Conservation (phyloP, 1,140 invertebrate genomes). For the Druon quercuslanigerum region DNA sequence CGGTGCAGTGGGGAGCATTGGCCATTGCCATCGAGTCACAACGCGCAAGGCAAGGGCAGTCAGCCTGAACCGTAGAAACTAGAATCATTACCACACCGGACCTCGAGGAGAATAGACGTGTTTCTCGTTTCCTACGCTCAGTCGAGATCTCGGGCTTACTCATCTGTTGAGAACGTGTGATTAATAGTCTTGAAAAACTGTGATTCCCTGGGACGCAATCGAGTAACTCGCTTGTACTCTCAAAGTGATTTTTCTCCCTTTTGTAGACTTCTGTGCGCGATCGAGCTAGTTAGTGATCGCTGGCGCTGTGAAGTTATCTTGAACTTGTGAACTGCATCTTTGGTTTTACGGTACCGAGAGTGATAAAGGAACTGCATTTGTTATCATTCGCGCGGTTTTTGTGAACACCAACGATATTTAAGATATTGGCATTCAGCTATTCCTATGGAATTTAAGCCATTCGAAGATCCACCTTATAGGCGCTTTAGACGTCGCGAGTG, state of each 20-base stretch:
- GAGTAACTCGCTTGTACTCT: neutral
- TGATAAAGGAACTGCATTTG: neutral
- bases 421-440: conserved; percentile 39
- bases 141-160: conserved; percentile 68
- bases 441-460: conserved; percentile 72
- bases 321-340: too few species aligned
- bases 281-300: neutral
- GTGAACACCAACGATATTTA: conserved; percentile 36
- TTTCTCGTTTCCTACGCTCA: conserved; percentile 68
- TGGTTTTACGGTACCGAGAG: too few species aligned
- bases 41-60: conserved; percentile 36
- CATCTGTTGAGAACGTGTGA: conserved; percentile 36
- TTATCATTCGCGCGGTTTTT: conserved; percentile 9
- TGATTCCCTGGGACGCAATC: neutral
- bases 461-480: conserved; percentile 68
- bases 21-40: neutral
- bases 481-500: conserved; percentile 62
- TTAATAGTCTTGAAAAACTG: conserved; percentile 24
- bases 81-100: conserved; percentile 73
- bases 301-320: neutral
- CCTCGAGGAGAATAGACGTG: conserved; percentile 73
- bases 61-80: conserved; percentile 58
- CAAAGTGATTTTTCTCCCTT: conserved; percentile 19
- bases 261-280: conserved; percentile 25
- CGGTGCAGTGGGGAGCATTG: conserved; percentile 20